Conservation (phyloP, 2,888 invertebrate genomes). For the Parapristionchus giblindavisi region DNA sequence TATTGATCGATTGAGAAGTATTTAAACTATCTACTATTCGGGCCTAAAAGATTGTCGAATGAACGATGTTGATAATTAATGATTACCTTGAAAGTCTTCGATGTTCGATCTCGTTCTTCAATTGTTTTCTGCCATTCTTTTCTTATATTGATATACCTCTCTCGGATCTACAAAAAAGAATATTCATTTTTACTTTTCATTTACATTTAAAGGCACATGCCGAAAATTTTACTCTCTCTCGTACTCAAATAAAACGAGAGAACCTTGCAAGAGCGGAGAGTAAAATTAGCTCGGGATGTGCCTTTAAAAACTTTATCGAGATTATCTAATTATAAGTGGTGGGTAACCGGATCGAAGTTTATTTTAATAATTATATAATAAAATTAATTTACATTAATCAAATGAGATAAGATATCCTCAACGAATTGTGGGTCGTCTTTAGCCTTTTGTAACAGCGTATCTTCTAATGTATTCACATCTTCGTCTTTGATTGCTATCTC, state of each 20-base stretch:
- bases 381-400: conserved; percentile 2
- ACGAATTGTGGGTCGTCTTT: conserved; percentile 42
- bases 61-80: background rate
- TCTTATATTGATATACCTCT: conserved; percentile 26
- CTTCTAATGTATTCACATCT: conserved; percentile 12
- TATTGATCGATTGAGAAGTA: conserved; percentile 1
- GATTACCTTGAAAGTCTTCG: conserved; percentile 17
- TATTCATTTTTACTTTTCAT: background rate
- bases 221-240: background rate
- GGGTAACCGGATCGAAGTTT: background rate
- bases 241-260: background rate
- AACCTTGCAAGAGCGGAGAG: too few relatives aligned
- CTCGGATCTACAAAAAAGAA: conserved; percentile 9
- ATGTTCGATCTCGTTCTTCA: conserved; percentile 19
- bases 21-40: conserved; percentile 15
- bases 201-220: background rate
- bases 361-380: background rate
- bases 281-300: too few relatives aligned
- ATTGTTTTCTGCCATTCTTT: conserved; percentile 34
- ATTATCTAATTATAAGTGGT: background rate
- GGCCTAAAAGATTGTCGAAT: too few relatives aligned
- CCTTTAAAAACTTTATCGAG: too few relatives aligned
- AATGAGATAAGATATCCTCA: conserved; percentile 39
- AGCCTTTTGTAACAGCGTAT: conserved; percentile 36
- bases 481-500: background rate